Evolutionary conservation across 2,888 invertebrate genomes (phyloP).

Genomic region (Protula sp.): DNA sequence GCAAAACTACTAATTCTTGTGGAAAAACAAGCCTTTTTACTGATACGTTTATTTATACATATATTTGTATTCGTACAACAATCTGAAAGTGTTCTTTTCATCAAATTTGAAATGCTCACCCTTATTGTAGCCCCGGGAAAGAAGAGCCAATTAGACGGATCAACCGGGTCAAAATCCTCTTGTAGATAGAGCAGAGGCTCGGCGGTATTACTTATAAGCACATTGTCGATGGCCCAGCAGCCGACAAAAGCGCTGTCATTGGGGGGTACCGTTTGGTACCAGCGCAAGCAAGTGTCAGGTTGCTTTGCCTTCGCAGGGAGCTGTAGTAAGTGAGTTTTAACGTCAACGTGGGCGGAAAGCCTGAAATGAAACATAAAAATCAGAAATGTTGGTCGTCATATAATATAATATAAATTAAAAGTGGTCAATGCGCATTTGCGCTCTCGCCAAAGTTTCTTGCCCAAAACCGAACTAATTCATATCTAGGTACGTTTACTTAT

Average conservation of each 20-base stretch:
- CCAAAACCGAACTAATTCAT: no score
- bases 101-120: slow-evolving; percentile 29
- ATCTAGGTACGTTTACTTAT: no score
- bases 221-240: slow-evolving; percentile 54
- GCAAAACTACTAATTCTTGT: no score
- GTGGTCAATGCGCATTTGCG: no score
- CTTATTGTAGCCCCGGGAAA: slow-evolving; percentile 53
- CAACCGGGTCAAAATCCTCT: slow-evolving; percentile 53
- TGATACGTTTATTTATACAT: no score
- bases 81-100: background rate
- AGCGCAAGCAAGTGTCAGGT: background rate
- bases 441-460: no score
- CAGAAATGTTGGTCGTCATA: no score
- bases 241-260: slow-evolving; percentile 27
- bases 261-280: slow-evolving; percentile 10
- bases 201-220: slow-evolving; percentile 48
- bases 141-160: slow-evolving; percentile 52
- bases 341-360: background rate
- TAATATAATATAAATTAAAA: no score
- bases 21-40: no score
- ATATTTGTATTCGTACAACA: no score
- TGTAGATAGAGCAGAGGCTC: slow-evolving; percentile 35
- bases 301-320: background rate
- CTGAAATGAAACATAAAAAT: background rate
- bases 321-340: background rate